Conservation (phyloP, 2,888 invertebrate genomes). For the Pardosa pseudoannulata region DNA sequence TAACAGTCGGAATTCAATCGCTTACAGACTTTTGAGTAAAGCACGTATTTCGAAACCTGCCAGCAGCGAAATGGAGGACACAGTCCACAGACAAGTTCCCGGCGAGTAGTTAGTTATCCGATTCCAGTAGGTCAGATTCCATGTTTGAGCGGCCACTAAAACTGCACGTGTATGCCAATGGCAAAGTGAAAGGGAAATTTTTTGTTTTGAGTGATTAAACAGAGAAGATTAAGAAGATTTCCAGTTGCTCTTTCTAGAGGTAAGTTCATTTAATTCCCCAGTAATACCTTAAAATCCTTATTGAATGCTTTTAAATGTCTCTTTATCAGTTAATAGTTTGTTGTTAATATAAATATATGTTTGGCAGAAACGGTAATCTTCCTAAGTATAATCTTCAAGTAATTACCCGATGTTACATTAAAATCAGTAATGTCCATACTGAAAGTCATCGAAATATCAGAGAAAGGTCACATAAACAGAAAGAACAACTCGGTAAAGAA, state of each 20-base stretch:
- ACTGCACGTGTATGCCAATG: neutral
- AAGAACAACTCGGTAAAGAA: no score
- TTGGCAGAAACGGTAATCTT: no score
- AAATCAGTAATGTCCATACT: no score
- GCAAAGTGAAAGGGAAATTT: neutral
- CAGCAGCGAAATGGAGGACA: constrained; percentile 17
- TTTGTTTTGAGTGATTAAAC: neutral
- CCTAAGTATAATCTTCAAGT: no score
- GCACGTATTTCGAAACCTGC: neutral
- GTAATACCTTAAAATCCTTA: neutral
- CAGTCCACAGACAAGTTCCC: neutral
- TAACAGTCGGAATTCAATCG: no score
- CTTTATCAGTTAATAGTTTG: no score
- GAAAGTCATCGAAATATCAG: no score
- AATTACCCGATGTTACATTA: no score
- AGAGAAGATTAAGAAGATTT: neutral
- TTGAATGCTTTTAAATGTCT: neutral
- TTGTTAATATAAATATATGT: no score
- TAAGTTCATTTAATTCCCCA: neutral
- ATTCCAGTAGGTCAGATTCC: constrained; percentile 44
- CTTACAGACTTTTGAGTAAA: neutral
- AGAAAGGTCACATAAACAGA: no score
- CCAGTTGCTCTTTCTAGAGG: neutral
- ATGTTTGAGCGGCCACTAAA: neutral
- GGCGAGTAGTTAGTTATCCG: neutral